A percentile compares a stretch with the other conserved stretches of the same genome.
Conservation (phyloP, 2,113 vertebrate genomes). For the Oncorhynchus clarkii region DNA sequence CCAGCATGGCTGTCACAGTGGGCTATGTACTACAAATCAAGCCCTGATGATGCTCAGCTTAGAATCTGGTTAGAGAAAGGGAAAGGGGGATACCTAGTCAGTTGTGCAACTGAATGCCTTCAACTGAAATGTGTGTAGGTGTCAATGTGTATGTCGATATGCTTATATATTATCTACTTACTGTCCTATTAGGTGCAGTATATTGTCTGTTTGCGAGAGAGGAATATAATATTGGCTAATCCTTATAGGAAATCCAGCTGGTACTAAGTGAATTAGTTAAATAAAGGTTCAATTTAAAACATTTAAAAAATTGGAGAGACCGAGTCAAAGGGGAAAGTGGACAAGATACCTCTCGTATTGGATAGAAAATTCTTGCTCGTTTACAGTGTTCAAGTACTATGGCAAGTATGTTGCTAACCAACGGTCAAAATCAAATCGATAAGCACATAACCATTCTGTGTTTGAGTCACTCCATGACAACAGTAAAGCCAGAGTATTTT, state of each 20-base stretch:
- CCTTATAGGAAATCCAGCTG: too few species aligned
- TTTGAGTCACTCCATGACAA: constrained; percentile 53
- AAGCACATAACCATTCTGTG: too few species aligned
- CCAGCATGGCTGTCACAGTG: not conserved
- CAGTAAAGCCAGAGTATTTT: constrained; percentile 43
- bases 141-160: not conserved
- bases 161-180: not conserved
- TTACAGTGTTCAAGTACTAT: not conserved
- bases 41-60: not conserved
- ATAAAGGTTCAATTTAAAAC: too few species aligned
- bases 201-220: not conserved
- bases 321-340: too few species aligned
- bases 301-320: too few species aligned
- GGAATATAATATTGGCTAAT: not conserved
- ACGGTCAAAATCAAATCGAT: not conserved
- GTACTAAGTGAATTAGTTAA: too few species aligned
- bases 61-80: not conserved
- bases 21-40: not conserved
- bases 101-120: too few species aligned
- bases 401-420: not conserved
- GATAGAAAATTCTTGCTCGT: not conserved
- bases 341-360: too few species aligned
- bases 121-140: not conserved
- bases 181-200: not conserved
- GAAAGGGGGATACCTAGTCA: too few species aligned